Percentiles rank a stretch among this genome's conserved stretches.
Evolutionary conservation across 2,113 vertebrate genomes (phyloP).

Genomic region (Physeter macrocephalus): DNA sequence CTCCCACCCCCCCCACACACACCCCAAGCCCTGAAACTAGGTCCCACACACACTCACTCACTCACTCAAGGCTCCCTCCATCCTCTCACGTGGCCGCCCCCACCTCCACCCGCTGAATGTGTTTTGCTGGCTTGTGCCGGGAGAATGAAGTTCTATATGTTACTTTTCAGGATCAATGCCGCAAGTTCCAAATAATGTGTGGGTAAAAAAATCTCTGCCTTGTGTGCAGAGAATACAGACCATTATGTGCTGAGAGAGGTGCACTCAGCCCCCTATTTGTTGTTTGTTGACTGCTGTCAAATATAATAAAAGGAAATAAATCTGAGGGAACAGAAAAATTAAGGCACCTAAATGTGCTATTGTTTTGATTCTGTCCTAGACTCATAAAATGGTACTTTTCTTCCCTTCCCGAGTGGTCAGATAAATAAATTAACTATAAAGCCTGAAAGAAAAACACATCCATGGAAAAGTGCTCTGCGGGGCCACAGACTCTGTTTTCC

Average conservation of each 20-base stretch:
- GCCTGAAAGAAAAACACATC: constrained; percentile 56
- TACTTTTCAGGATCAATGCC: not conserved
- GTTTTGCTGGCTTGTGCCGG: not conserved
- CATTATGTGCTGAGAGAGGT: constrained; percentile 22
- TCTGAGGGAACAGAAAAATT: constrained; percentile 65
- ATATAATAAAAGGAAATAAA: constrained; percentile 67
- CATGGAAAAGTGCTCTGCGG: constrained; percentile 12
- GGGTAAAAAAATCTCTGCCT: constrained; percentile 8
- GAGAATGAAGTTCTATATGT: not conserved
- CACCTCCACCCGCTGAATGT: accelerated
- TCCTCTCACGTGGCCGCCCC: accelerated
- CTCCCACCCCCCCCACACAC: too few relatives aligned
- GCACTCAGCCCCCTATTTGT: not conserved
- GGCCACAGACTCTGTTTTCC: not conserved
- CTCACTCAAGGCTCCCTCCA: not conserved
- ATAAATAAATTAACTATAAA: constrained; percentile 70
- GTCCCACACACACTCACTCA: accelerated
- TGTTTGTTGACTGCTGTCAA: constrained; percentile 67
- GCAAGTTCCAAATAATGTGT: constrained; percentile 36
- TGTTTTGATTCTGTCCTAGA: constrained; percentile 64
- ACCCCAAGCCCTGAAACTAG: not conserved
- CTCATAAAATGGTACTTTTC: constrained; percentile 68
- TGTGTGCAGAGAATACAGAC: constrained; percentile 49
- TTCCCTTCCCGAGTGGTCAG: constrained; percentile 64
- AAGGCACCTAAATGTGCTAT: constrained; percentile 69